Base-by-base conservation (phyloP, 2,797 vertebrate genomes). In the Eleutherodactylus coqui region DNA sequence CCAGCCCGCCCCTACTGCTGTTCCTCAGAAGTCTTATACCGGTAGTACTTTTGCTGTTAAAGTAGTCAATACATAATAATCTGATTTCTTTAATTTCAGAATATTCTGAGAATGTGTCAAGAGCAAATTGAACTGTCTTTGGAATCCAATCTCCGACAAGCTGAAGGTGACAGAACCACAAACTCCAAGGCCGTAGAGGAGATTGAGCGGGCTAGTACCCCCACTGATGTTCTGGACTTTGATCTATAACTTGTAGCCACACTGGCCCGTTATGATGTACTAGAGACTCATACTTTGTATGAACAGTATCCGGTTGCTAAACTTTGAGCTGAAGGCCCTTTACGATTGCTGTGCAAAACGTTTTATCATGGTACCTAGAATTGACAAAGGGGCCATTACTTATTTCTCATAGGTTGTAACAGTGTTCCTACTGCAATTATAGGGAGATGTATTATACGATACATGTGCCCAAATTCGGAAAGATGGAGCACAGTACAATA, bases 121-220 rank as follows among this genome's bases (percentile, higher is more conserved):
- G 81, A 88, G 24, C 86, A 81, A 38, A 72, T 89, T 5, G 88
- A 89, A 47, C 4, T 62, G 2, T 83, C 84, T 2, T 55, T 89
- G 13, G 64, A 78, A 27, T 79, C 80, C 49, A 83, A 79, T 24
- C 29, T 89, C 19, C 70, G 32, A 6, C 55, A 82, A 51, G 84
- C 86, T 27, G 29, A 64, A 24, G 24, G 60, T n/a, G 45, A 53
- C 38, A 7, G 73, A n/a, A 9, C 8, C 0, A 4, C 51, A 9
- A 45, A 75, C n/a, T 55, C 62, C 34, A 81, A 72, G 16, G 49
- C 34, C 5, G 41, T 86, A 0, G 87, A 84, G 21, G 87, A 89
- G 77, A 72, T 75, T 3, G 88, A 89, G 79, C 64, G 88, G 47
- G 83, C 88, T 2, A 82, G 83, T 36, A 89, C 88, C 16, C 88